Base-by-base conservation (phyloP, 2,888 invertebrate species). In the Pelosia muscerda region DNA sequence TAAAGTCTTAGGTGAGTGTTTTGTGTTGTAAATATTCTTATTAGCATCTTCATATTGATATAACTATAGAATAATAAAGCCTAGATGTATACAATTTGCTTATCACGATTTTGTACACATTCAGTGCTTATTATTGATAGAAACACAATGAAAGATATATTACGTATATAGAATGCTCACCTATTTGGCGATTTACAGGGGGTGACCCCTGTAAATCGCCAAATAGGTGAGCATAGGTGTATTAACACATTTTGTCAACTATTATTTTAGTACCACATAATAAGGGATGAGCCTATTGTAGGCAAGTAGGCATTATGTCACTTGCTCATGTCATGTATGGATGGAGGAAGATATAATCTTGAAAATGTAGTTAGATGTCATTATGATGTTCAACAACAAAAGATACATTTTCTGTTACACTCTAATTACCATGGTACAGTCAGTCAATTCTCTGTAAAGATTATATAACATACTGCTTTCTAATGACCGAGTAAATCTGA, bases 1-100 rank as follows among this genome's bases (percentile, higher is more conserved):
- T 95, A 98, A 98, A 96, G 98, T 99, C 91, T 96, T 99, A 96
- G 98, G 98, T 98, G 91, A 95, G 95, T 88, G n/a, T 49, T 49
- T 49, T 49, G 63, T 57, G 26, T 26, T 38, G 0, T 13, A n/a
- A 42, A 38, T 66, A 55, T 69, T 10, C 11, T 26, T 49, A 9
- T 34, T 59, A 31, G 11, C n/a, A 28, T 22, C 31, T 23, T 53
- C n/a, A 8, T 19, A 8, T 10, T 26, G 2, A 19, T 25, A 38
- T 9, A 23, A 23, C 8, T 55, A 55, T 55, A 23, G n/a, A 23
- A 23, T 19, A 8, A 58, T 15, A 23, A 2, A 8, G 13, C 3
- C 2, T 13, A 34, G 13, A 6, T 22, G 15, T 23, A 23, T 6
- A 59, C 3, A 22, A 10, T 34, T 11, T 34, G 59, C 38, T 59